phyloP scores from a whole-genome alignment of 2,888 invertebrate species.

The Amphipyra berbera region DNA sequence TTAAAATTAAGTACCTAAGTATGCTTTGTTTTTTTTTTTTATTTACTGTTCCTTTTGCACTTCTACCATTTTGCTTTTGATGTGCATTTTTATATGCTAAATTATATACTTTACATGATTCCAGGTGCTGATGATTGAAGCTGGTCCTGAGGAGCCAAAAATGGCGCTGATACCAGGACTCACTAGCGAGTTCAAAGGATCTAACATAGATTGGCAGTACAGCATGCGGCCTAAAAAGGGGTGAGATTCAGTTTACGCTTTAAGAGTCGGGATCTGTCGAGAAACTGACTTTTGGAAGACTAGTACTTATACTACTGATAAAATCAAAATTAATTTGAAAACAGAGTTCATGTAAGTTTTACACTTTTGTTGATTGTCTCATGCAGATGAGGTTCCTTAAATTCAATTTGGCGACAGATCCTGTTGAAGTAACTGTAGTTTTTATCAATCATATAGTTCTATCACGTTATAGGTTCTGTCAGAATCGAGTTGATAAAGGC shows the following conservation, averaged over 20 bases:
- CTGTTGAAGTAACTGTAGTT: constrained; percentile 56
- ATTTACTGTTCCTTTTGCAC: neutral
- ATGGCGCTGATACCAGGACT: constrained; percentile 83
- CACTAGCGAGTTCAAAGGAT: constrained; percentile 83
- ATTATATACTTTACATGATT: neutral
- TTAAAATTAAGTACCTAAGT: too few species aligned
- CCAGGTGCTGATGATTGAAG: constrained; percentile 81
- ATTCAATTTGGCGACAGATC: constrained; percentile 51
- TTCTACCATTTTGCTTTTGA: neutral
- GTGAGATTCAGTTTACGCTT: constrained; percentile 64
- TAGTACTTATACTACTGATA: neutral
- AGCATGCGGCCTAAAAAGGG: constrained; percentile 83
- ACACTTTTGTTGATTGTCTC: neutral
- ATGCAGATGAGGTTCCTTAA: constrained; percentile 6
- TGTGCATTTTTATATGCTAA: neutral
- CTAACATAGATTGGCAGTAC: constrained; percentile 82
- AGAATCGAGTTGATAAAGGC: constrained; percentile 74
- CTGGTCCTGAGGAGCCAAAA: constrained; percentile 83
- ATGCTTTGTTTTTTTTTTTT: too few species aligned
- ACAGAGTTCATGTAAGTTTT: neutral
- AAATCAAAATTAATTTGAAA: neutral
- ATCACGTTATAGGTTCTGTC: constrained; percentile 80
- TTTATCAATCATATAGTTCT: constrained; percentile 66
- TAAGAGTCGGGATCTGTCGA: constrained; percentile 53
- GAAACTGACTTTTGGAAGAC: constrained; percentile 34